phyloP scores from a whole-genome alignment of 2,888 invertebrate species.

The Coelinius sp. region DNA sequence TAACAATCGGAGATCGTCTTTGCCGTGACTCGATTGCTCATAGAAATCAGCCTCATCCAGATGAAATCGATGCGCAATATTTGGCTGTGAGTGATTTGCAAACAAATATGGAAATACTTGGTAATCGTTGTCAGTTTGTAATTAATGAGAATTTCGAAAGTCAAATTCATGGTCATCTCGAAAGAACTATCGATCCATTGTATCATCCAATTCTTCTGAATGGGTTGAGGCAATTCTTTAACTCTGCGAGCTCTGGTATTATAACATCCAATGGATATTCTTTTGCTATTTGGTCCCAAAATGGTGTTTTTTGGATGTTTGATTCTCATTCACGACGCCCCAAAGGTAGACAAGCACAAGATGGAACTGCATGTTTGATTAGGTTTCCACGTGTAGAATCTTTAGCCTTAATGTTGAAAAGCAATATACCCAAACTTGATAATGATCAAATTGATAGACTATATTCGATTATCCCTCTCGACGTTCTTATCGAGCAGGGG shows the following conservation, averaged over 20 bases:
- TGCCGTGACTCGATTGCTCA: not conserved
- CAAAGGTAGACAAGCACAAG: slow-evolving; percentile 42
- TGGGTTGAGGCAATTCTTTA: not conserved
- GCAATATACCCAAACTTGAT: slow-evolving; percentile 21
- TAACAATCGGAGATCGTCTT: not conserved
- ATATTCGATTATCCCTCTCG: not conserved
- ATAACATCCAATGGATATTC: not conserved
- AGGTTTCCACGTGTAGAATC: slow-evolving; percentile 13
- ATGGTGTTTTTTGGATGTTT: slow-evolving; percentile 13
- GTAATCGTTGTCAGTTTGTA: not conserved
- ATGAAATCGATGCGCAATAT: not conserved
- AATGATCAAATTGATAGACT: not conserved
- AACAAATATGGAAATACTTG: not conserved
- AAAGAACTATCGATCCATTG: not conserved
- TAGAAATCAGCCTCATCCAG: not conserved
- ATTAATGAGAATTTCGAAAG: not conserved
- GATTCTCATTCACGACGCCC: slow-evolving; percentile 52
- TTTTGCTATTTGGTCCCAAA: not conserved
- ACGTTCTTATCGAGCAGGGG: not conserved
- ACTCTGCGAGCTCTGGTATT: not conserved
- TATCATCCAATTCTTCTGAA: not conserved
- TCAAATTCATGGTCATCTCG: not conserved
- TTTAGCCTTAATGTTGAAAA: slow-evolving; percentile 23
- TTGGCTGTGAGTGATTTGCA: not conserved
- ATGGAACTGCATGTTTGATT: slow-evolving; percentile 31